Evolutionary conservation across 2,113 vertebrate genomes (phyloP).

Genomic region (Apus apus): DNA sequence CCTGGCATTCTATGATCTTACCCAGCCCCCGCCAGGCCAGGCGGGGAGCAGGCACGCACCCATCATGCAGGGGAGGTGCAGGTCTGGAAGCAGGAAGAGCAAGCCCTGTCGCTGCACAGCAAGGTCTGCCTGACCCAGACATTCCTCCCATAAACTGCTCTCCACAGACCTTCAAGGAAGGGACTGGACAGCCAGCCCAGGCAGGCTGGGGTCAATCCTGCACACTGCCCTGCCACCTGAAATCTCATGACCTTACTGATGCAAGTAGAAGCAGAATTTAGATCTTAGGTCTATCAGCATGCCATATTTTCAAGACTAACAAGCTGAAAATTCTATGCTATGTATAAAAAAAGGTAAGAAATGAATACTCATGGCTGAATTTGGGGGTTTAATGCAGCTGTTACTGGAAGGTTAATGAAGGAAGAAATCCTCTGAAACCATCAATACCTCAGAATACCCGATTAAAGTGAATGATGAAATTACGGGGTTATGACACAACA

Average conservation of each 20-base stretch:
- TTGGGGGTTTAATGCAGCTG: background rate
- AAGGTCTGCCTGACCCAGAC: accelerated
- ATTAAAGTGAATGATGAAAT: background rate
- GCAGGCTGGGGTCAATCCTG: background rate
- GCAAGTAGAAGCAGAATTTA: background rate
- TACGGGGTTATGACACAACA: background rate
- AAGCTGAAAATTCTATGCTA: background rate
- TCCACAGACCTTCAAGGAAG: accelerated
- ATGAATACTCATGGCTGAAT: background rate
- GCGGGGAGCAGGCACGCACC: accelerated
- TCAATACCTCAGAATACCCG: background rate
- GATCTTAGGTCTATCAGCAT: background rate
- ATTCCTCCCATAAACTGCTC: accelerated
- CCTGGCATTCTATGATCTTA: background rate
- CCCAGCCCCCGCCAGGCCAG: too few species aligned
- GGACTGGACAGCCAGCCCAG: accelerated
- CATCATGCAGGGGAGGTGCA: accelerated
- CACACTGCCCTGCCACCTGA: accelerated
- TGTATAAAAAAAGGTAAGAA: background rate
- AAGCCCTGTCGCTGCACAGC: accelerated
- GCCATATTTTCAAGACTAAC: background rate
- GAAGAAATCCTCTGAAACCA: background rate
- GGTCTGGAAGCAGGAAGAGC: background rate
- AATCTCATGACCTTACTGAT: background rate
- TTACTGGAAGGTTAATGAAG: background rate